phyloP scores from a whole-genome alignment of 2,888 invertebrate genomes.

The Zootermopsis nevadensis region DNA sequence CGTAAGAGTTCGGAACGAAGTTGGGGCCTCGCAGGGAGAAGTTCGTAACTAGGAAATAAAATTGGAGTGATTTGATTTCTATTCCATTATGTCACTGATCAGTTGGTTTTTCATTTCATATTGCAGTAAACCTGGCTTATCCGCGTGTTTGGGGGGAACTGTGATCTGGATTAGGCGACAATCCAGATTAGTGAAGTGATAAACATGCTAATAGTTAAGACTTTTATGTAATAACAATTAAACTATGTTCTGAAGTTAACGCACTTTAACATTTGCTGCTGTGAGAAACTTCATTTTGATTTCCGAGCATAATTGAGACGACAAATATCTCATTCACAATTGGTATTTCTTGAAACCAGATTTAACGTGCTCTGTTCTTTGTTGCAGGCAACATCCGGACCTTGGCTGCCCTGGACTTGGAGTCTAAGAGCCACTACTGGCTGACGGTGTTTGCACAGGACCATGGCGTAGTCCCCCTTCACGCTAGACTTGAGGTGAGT shows the following conservation, averaged over 20 bases:
- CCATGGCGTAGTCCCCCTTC: conserved; percentile 87
- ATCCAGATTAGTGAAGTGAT: too few relatives aligned
- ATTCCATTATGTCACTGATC: background rate
- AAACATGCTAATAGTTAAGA: too few relatives aligned
- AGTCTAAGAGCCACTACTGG: conserved; percentile 91
- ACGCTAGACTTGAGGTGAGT: conserved; percentile 83
- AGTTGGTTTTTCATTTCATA: too few relatives aligned
- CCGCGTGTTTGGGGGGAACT: too few relatives aligned
- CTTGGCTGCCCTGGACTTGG: conserved; percentile 86
- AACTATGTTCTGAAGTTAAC: too few relatives aligned
- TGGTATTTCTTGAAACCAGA: background rate
- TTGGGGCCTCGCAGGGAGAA: background rate
- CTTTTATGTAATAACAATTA: too few relatives aligned
- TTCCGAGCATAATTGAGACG: too few relatives aligned
- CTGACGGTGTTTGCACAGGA: conserved; percentile 93
- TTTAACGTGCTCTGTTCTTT: conserved; percentile 53
- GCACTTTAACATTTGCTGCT: too few relatives aligned
- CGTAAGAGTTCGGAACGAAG: background rate
- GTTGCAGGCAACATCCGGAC: conserved; percentile 86
- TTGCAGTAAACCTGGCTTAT: too few relatives aligned
- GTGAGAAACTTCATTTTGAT: too few relatives aligned
- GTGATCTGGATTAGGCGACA: too few relatives aligned
- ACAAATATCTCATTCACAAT: too few relatives aligned
- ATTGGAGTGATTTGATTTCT: background rate
- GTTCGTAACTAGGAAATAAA: background rate